Base-by-base conservation (phyloP, 2,888 invertebrate species). In the Dascillus cervinus region DNA sequence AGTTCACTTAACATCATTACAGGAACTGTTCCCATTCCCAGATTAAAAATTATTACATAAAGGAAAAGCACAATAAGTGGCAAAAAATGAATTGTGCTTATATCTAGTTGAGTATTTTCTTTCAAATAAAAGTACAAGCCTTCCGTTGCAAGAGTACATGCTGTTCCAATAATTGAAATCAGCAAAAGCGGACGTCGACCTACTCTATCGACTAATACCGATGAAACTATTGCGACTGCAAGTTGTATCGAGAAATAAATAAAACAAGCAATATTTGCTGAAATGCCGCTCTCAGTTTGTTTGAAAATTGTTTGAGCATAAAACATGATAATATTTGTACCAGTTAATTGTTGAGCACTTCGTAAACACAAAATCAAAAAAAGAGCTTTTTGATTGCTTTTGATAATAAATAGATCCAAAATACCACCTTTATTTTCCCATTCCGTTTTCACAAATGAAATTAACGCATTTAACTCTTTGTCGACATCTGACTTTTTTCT, bases 291-390 rank as follows among this genome's bases (percentile, higher is more conserved):
- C 6, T 57, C 56, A 0, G 62, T 49, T 23, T 66, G 64, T 8
- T 65, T 46, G 13, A 70, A 60, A 5, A 70, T 60, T 1, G 66
- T 65, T 40, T 78, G 74, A 2, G 75, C 72, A 49, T 77, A 77
- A 4, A 77, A 73, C 0, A 75, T 70, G 2, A 79, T 69, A 0
- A 76, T 76, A 13, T 75, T 75, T 29, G 75, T 73, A 2, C 79
- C 79, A 44, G 74, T 74, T 13, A 78, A 49, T 38, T 64, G 62
- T 34, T 75, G 74, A 11, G 72, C 63, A 3, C 68, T 55, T 55
- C 72, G 65, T 4, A 82, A 62, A 6, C 74, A 72, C 12, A 79
- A 57, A 14, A 73, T 70, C 29, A 82, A 73, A 46, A 73, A 65
- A 46, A 81, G 62, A 1, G 81, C 82, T 60, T 73, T 74, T 41